phyloP scores from a whole-genome alignment of 2,113 vertebrate species.

The Phalacrocorax carbo region DNA sequence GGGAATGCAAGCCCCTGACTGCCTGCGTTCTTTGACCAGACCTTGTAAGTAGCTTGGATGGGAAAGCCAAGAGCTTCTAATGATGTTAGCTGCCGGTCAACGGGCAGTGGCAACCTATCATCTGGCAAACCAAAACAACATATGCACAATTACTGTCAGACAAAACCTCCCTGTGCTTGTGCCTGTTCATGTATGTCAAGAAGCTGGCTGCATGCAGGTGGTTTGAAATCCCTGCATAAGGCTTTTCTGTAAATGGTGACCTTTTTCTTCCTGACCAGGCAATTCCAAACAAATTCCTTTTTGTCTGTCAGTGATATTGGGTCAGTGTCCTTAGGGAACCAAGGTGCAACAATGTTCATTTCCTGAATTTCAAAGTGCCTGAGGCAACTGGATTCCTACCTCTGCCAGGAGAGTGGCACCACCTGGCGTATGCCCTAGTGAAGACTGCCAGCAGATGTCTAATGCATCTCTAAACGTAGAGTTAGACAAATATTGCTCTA shows the following conservation, averaged over 20 bases:
- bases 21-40: not conserved
- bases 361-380: not conserved
- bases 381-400: not conserved
- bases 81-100: not conserved
- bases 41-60: not conserved
- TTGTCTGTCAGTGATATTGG: not conserved
- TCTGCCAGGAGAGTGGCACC: not conserved
- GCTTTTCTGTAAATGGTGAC: not conserved
- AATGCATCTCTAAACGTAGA: not conserved
- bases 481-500: not conserved
- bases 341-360: not conserved
- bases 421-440: not conserved
- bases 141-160: not conserved
- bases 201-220: fast-evolving
- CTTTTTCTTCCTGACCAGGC: not conserved
- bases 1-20: not conserved
- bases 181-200: not conserved
- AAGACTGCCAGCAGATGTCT: not conserved
- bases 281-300: not conserved
- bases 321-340: not conserved
- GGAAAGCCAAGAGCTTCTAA: not conserved
- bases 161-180: not conserved
- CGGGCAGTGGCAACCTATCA: not conserved
- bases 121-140: not conserved
- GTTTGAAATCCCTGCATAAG: not conserved